Evolutionary conservation across 2,113 vertebrate species (phyloP).

Genomic region (Gnathonemus longibarbis): DNA sequence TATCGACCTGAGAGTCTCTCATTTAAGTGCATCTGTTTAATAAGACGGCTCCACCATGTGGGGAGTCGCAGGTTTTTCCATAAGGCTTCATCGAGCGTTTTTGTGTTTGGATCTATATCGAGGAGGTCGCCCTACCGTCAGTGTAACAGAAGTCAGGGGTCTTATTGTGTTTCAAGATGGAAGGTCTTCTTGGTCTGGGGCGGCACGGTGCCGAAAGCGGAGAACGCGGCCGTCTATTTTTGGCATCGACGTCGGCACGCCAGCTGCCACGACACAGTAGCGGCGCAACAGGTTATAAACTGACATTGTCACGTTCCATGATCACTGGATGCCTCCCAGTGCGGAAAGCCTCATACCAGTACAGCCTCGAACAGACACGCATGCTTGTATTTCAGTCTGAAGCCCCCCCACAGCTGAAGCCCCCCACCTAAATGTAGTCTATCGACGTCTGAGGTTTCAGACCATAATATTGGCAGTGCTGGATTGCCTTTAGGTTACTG

Average conservation of each 20-base stretch:
- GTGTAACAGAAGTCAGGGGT: background rate
- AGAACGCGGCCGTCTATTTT: slow-evolving; percentile 29
- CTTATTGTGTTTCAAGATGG: slow-evolving; percentile 26
- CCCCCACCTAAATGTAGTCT: background rate
- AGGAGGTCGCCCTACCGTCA: no score
- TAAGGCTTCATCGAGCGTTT: background rate
- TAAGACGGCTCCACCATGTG: background rate
- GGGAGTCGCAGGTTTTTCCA: background rate
- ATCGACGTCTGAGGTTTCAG: background rate
- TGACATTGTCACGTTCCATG: background rate
- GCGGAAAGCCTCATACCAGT: background rate
- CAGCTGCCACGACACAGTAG: slow-evolving; percentile 14
- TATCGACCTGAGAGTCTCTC: background rate
- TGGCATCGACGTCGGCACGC: slow-evolving; percentile 1
- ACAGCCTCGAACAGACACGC: background rate
- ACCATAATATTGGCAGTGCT: background rate
- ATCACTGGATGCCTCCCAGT: background rate
- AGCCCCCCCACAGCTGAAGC: background rate
- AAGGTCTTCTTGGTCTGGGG: slow-evolving; percentile 22
- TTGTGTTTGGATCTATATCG: background rate
- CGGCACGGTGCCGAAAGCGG: slow-evolving; percentile 32
- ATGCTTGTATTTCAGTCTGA: background rate
- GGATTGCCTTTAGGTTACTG: background rate
- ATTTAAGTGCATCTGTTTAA: background rate
- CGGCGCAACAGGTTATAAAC: slow-evolving; percentile 7